Evolutionary conservation across 2,888 invertebrate species (phyloP).

Genomic region (Ligdia adustata): DNA sequence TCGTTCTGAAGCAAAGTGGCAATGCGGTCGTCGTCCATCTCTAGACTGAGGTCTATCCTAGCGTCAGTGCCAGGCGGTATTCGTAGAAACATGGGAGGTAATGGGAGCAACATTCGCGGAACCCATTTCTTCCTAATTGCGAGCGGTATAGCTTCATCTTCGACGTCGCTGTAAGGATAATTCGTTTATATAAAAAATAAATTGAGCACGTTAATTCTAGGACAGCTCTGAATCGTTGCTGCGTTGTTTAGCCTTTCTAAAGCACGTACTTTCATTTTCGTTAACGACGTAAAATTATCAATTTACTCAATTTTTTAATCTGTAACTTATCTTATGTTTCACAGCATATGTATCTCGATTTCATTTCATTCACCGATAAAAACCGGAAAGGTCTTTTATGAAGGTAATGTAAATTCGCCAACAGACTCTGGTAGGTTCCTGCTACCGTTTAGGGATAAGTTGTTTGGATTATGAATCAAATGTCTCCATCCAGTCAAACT

Average conservation of each 20-base stretch:
- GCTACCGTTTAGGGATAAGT: not conserved
- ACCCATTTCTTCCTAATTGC: constrained; percentile 87
- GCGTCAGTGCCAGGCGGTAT: constrained; percentile 80
- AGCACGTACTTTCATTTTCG: not conserved
- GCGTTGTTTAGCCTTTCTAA: not conserved
- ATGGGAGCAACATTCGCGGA: constrained; percentile 89
- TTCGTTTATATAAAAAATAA: no score
- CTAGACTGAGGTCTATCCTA: constrained; percentile 75
- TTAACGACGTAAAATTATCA: no score
- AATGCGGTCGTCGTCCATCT: constrained; percentile 93
- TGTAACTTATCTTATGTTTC: no score
- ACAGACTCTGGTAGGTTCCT: no score
- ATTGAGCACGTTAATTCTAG: not conserved
- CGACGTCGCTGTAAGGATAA: constrained; percentile 67
- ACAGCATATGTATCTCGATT: constrained; percentile 5
- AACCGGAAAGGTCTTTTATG: no score
- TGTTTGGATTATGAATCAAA: constrained; percentile 16
- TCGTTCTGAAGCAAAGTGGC: constrained; percentile 95
- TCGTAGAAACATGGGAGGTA: constrained; percentile 92
- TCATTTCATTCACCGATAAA: no score
- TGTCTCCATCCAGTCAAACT: constrained; percentile 8
- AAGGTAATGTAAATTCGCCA: no score
- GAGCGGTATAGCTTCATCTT: constrained; percentile 72
- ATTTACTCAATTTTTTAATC: no score
- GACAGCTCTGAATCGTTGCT: not conserved